phyloP scores from a whole-genome alignment of 2,113 vertebrate genomes.

The Percina caprodes region DNA sequence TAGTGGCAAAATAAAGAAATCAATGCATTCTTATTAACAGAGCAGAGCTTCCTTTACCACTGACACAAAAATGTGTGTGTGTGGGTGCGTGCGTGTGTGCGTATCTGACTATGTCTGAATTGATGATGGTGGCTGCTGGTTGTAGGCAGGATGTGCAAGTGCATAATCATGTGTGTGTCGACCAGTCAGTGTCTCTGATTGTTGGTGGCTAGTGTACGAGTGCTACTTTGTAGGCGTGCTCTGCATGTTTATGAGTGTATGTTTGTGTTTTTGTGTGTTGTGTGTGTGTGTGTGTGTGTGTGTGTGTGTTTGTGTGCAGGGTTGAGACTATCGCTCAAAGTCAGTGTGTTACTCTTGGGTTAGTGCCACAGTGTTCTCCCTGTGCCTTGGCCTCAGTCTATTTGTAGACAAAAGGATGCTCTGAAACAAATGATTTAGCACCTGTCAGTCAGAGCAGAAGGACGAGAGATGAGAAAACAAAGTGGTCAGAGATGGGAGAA shows the following conservation, averaged over 20 bases:
- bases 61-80: constrained; percentile 52
- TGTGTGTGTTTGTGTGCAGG: constrained; percentile 10
- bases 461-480: constrained; percentile 68
- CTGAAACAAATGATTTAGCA: constrained; percentile 80
- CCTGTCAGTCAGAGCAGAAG: constrained; percentile 76
- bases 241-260: constrained; percentile 61
- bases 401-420: constrained; percentile 78
- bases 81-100: not conserved
- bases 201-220: constrained; percentile 54
- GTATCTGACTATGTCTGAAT: constrained; percentile 48
- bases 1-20: constrained; percentile 76
- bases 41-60: constrained; percentile 61
- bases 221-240: constrained; percentile 57
- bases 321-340: constrained; percentile 69
- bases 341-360: constrained; percentile 67
- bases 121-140: constrained; percentile 57
- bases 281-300: constrained; percentile 20
- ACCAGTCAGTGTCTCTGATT: constrained; percentile 40
- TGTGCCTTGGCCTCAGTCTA: constrained; percentile 69
- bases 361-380: constrained; percentile 49
- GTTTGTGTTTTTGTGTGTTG: not conserved
- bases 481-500: constrained; percentile 63
- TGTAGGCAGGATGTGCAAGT: constrained; percentile 37
- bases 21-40: constrained; percentile 77
- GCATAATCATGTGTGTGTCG: constrained; percentile 26